Evolutionary conservation across 1,140 invertebrate genomes (phyloP), one percentile per base, ranked within the genome.

Genomic region (Archivesica marissinica): DNA sequence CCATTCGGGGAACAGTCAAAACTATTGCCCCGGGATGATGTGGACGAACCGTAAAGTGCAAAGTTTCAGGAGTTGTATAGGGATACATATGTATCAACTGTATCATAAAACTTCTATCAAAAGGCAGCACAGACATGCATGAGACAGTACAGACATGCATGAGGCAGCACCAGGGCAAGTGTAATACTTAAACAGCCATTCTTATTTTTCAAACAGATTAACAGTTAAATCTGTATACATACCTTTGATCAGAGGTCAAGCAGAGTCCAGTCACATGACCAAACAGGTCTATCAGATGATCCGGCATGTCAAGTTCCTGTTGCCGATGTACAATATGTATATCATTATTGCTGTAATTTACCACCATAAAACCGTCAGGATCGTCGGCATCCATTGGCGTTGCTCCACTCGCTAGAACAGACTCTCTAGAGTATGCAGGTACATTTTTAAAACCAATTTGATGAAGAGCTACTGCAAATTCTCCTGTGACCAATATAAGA

Each of bases 251-350:
- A 59, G 77, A 38, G 39, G 90, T 88, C 28, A 91, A 72, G 85
- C 89, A 90, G n/a, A 91, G 61, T 39, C 90, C 90, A 44, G 90
- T 91, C 47, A 91, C 88, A 88, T 91, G 90, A 68, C 90, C 90
- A 86, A 85, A 86, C n/a, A 91, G 85, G 72, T 91, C 90, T 30
- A 91, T 87, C 59, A 91, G 70, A 54, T 89, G 86, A 68, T 91
- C 90, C 13, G 87, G 87, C 56, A 81, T 87, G 68, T 91, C 90
- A 33, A 87, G 79, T 64, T 80, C 82, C 38, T 86, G 85, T 6
- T 78, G 64, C 41, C 74, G 56, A 50, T 77, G 72, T 47, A 88
- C 68, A 59, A 84, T 81, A 52, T 88, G 85, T 76, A 91, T 88
- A 52, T 90, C 87, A 83, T 91, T 87, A 52, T 90, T 91, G 64